Conservation (phyloP, 2,113 vertebrate species). For the Agapornis roseicollis region DNA sequence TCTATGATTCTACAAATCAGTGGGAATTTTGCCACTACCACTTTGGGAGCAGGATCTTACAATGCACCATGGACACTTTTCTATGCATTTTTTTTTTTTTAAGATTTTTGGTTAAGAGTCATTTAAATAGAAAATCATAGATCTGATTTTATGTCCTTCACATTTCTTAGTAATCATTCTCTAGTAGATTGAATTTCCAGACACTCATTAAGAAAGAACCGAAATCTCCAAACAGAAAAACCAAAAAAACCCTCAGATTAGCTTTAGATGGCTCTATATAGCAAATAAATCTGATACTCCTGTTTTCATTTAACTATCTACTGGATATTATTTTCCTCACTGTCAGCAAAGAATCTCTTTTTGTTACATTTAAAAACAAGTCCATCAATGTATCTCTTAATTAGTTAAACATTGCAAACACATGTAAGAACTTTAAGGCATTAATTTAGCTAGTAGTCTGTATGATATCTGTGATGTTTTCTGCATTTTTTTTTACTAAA, state of each 20-base stretch:
- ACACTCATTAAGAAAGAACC: neutral
- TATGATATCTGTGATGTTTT: neutral
- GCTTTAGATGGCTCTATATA: neutral
- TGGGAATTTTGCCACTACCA: neutral
- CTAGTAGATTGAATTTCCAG: neutral
- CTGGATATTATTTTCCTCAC: neutral
- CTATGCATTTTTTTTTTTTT: neutral
- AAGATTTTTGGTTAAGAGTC: neutral
- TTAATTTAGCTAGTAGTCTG: neutral
- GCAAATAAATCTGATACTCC: neutral
- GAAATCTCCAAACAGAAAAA: neutral
- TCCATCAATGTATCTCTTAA: neutral
- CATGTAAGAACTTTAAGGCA: neutral
- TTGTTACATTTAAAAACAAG: neutral
- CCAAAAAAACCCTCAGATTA: neutral
- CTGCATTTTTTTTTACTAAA: neutral
- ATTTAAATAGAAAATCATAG: neutral
- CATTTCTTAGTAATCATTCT: neutral
- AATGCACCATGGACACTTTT: accelerated
- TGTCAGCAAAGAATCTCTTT: neutral
- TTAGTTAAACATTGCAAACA: neutral
- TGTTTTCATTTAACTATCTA: neutral
- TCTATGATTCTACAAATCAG: too few species aligned
- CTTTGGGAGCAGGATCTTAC: neutral
- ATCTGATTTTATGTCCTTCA: neutral